Evolutionary conservation across 2,797 vertebrate genomes (phyloP), one percentile per base, ranked within the genome.

Genomic region (Pterois miles): DNA sequence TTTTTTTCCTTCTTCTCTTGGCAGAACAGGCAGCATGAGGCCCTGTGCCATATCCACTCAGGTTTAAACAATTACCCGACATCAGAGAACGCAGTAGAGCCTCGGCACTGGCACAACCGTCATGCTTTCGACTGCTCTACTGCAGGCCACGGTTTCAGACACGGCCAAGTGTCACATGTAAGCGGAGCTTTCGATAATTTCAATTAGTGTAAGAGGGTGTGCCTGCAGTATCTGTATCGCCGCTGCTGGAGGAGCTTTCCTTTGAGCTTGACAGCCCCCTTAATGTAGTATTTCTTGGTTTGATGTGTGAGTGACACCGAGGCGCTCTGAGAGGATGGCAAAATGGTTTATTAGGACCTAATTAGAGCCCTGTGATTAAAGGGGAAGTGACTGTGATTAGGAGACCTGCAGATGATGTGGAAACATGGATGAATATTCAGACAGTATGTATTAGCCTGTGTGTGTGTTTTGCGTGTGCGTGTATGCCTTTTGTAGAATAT

Each of bases 331-430:
- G 93, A 95, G 91, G 93, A 94, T 91, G 90, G 92, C 86, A 93
- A 94, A 95, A 93, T 92, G 92, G 91, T 94, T 95, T 95, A 95
- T 95, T 95, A 95, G 94, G 93, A 94, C 91, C 87, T 95, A 95
- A 96, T 96, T 94, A 95, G 90, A 95, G 90, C 87, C 81, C 89
- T 92, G 93, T 94, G 94, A 95, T 96, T 95, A 96, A 95, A 95
- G 92, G 91, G 94, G 95, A 95, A 94, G 93, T 94, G 94, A 93
- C 91, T 95, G 93, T 96, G 95, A 96, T 96, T 95, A 95, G 90
- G 85, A 94, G 91, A 95, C 93, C 93, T 91, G 93, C 90, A 89
- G 93, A 89, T 92, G 92, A 94, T 92, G 82, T 92, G 90, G 88
- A 91, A 94, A 92, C 93, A 91, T 72, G 87, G 92, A 94, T 95